Evolutionary conservation across 2,797 vertebrate genomes (phyloP), one percentile per base, ranked within the genome.

Genomic region (Peromyscus aztecus): DNA sequence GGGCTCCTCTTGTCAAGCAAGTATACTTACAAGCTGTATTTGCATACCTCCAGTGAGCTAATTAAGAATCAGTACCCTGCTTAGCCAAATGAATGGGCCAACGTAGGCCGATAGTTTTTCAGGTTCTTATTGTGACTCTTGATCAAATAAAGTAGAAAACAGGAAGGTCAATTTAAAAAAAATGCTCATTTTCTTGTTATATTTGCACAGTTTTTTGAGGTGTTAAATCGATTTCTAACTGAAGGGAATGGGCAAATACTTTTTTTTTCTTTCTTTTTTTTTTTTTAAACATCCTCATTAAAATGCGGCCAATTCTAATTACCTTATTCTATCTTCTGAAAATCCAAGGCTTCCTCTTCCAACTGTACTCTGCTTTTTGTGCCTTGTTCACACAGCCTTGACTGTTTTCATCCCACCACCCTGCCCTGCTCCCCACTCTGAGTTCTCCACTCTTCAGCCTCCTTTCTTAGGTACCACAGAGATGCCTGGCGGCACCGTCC

Each of bases 81-180:
- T 91, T 11, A 29, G 6, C 80, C 31, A 76, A 94, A 63, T 43
- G 14, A 43, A 43, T 19, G 23, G 16, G 7, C n/a, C 84, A 92
- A 34, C 6, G 6, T 6, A 75, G 34, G 77, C 5, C n/a, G 78
- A 52, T 57, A 17, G 4, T 63, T 94, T 76, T 77, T 67, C 57
- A 86, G 34, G 7, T 89, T 89, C 29, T 4, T 86, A 29, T 63
- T 34, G 27, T 82, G 78, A 83, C 5, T 31, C 16, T 90, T 82
- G 77, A 61, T 14, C 43, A 80, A 83, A 69, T 67, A 75, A 96
- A 91, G 81, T 63, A 92, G 37, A 94, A 95, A 94, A 76, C 19
- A 46, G 2, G 27, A 73, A 49, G 49, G 34, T 21, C 9, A 37
- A 8, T 75, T 75, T 52, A 73, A 57, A 88, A 55, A 27, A 86